Evolutionary conservation across 2,113 vertebrate genomes (phyloP), one percentile per base, ranked within the genome.

Genomic region (Hystrix brachyura): DNA sequence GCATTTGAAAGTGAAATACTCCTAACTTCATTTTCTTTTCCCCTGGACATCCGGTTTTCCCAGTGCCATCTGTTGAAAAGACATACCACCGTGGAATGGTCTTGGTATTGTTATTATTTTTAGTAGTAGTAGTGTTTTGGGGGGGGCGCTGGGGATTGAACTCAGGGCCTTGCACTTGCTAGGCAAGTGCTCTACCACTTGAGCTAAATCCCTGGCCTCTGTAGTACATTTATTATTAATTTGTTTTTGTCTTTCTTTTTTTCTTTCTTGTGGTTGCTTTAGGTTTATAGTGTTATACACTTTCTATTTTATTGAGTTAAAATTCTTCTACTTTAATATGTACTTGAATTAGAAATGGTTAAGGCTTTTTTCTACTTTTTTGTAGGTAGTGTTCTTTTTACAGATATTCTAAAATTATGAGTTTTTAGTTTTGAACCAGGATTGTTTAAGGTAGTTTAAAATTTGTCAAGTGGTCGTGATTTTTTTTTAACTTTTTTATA

Each of bases 401-500:
- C 15, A 87, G 25, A 60, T 53, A 71, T 29, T 82, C 53, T 90
- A 72, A 96, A 92, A 87, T 79, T 92, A 65, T 29, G 55, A 65
- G 80, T 79, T 91, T 87, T 90, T 84, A 81, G 85, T 57, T 96
- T 69, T 87, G 80, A 87, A 25, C 27, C 8, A 62, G 55, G 5
- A n/a, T 88, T 87, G 48, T 67, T 82, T 64, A 94, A 85, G 38
- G 38, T 84, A 93, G 43, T 81, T 95, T 91, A 85, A 79, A 80
- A 59, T 82, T 94, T 96, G 76, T 17, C 46, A 93, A 82, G 8
- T 51, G 19, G 32, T 89, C 91, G 3, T 88, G 71, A 71, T 64
- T 64, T 92, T 85, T 38, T 92, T 51, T 64, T n/a, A 87, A 32
- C 21, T 51, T 65, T 89, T 67, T 83, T 94, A n/a, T 84, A 60